Evolutionary conservation across 2,888 invertebrate species (phyloP).

Genomic region (Drosophila phalerata): DNA sequence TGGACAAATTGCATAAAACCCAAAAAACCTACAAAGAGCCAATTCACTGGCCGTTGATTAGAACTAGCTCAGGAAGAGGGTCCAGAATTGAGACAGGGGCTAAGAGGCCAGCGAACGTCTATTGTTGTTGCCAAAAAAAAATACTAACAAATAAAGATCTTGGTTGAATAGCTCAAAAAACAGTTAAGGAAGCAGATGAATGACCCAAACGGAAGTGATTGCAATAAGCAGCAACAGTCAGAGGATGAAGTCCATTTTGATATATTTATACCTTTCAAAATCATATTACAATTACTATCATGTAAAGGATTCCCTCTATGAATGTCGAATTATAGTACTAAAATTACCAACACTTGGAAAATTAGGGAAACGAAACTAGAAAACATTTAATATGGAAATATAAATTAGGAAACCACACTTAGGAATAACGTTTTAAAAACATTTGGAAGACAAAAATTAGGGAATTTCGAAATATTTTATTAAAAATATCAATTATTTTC

Average conservation of each 20-base stretch:
- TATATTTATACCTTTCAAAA: not conserved
- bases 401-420: no score
- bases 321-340: no score
- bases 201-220: slow-evolving; percentile 55
- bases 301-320: no score
- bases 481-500: no score
- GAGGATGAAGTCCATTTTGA: slow-evolving; percentile 27
- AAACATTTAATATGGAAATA: no score
- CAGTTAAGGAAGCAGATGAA: slow-evolving; percentile 65
- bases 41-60: slow-evolving; percentile 28
- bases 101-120: slow-evolving; percentile 15
- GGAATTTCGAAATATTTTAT: no score
- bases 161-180: slow-evolving; percentile 37
- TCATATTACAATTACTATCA: not conserved
- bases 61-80: slow-evolving; percentile 3
- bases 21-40: slow-evolving; percentile 29
- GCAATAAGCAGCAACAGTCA: slow-evolving; percentile 20
- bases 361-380: no score
- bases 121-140: slow-evolving; percentile 51
- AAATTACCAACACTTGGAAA: no score
- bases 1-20: slow-evolving; percentile 66
- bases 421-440: no score
- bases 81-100: slow-evolving; percentile 3
- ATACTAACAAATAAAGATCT: slow-evolving; percentile 27
- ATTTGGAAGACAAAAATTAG: no score